These are phyloP conservation scores for Drosophila virilis DNA, from an alignment of 1,140 invertebrate species.

Conservation along the genomic window DNA sequence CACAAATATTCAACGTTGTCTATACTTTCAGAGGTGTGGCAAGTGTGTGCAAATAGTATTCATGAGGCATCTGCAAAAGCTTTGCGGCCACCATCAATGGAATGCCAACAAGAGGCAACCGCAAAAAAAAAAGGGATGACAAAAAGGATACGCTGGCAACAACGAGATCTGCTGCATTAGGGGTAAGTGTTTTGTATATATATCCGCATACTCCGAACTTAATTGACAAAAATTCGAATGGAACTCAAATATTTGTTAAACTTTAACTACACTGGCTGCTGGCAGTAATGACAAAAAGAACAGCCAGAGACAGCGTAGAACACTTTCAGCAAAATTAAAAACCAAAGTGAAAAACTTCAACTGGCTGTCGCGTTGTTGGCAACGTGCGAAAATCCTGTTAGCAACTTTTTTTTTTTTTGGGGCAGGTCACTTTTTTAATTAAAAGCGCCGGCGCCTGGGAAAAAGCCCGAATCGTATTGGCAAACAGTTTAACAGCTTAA, in stretches of 20 bases:
- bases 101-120: constrained; percentile 39
- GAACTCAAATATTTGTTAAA: constrained; percentile 49
- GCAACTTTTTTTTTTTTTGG: constrained; percentile 9
- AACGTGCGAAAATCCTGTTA: constrained; percentile 29
- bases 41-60: constrained; percentile 44
- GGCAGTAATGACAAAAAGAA: constrained; percentile 5
- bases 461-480: constrained; percentile 42
- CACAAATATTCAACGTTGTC: constrained; percentile 34
- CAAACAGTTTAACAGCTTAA: constrained; percentile 60
- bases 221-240: constrained; percentile 35
- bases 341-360: constrained; percentile 57
- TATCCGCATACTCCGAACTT: constrained; percentile 9
- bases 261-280: constrained; percentile 51
- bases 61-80: constrained; percentile 69
- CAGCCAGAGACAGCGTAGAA: constrained; percentile 20
- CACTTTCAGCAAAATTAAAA: constrained; percentile 48
- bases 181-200: not conserved
- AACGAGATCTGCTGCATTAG: constrained; percentile 4
- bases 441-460: constrained; percentile 35
- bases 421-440: constrained; percentile 71
- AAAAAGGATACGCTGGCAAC: constrained; percentile 58
- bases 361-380: constrained; percentile 40
- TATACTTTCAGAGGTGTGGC: not conserved
- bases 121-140: constrained; percentile 69
- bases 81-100: constrained; percentile 50